A percentile compares a stretch with the other conserved stretches of the same genome.
These are phyloP conservation scores for Dinoponera quadriceps DNA, from an alignment of 1,140 invertebrate genomes.

Conservation along the genomic window DNA sequence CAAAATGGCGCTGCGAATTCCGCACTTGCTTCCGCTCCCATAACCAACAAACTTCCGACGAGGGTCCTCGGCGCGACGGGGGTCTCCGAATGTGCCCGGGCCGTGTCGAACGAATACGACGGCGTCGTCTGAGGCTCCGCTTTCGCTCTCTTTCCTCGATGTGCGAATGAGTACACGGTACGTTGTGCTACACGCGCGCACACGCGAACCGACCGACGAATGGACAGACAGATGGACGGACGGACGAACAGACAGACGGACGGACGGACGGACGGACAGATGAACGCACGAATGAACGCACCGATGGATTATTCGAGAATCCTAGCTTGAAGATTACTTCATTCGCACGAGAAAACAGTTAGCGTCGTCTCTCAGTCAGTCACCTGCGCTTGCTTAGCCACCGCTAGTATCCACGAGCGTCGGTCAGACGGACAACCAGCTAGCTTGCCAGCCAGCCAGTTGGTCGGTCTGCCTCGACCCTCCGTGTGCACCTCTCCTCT, in stretches of 20 bases:
- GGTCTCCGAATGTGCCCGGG: neutral
- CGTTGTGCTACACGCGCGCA: constrained; percentile 34
- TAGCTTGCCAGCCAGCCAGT: constrained; percentile 37
- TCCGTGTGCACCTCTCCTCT: constrained; percentile 59
- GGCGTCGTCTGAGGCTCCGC: neutral
- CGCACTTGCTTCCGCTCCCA: constrained; percentile 78
- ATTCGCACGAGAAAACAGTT: constrained; percentile 5
- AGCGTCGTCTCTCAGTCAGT: constrained; percentile 66
- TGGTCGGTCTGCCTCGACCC: constrained; percentile 51
- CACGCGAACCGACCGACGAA: constrained; percentile 3
- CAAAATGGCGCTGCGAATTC: constrained; percentile 84
- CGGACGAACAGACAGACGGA: constrained; percentile 12
- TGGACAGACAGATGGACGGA: constrained; percentile 23
- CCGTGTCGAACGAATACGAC: neutral
- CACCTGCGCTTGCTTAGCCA: constrained; percentile 62
- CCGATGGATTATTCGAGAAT: constrained; percentile 16
- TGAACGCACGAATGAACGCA: constrained; percentile 26
- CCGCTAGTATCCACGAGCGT: neutral
- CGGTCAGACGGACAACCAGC: constrained; percentile 66
- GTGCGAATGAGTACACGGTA: neutral
- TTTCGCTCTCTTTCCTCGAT: neutral
- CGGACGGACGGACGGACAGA: neutral
- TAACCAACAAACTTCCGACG: constrained; percentile 75
- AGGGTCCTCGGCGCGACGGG: neutral
- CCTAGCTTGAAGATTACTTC: constrained; percentile 1